Evolutionary conservation across 2,113 vertebrate genomes (phyloP).

Genomic region (Anguilla japonica): DNA sequence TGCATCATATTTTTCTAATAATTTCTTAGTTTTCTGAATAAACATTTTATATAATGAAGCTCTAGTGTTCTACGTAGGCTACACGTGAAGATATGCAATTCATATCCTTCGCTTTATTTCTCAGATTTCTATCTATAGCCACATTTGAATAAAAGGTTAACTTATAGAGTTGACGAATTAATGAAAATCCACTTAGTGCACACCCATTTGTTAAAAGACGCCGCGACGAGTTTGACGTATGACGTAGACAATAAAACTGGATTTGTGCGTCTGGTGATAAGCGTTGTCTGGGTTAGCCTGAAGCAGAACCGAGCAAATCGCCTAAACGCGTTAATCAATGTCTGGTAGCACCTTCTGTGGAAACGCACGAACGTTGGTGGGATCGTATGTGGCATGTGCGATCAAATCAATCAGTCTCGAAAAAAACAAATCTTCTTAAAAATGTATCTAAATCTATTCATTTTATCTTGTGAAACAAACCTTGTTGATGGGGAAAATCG

Average conservation of each 20-base stretch:
- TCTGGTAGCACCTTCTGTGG: slow-evolving; percentile 20
- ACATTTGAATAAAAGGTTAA: too few species aligned
- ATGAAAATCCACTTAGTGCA: background rate
- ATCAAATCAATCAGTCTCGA: background rate
- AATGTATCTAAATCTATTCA: too few species aligned
- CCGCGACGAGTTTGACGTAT: background rate
- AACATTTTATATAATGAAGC: too few species aligned
- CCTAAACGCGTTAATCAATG: slow-evolving; percentile 41
- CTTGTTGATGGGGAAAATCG: too few species aligned
- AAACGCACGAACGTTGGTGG: background rate
- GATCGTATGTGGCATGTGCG: background rate
- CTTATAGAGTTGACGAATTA: background rate
- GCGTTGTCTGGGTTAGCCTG: slow-evolving; percentile 22
- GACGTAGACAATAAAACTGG: slow-evolving; percentile 12
- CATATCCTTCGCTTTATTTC: background rate
- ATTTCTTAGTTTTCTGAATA: too few species aligned
- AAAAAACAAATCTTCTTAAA: background rate
- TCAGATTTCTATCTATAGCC: background rate
- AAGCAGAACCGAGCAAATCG: slow-evolving; percentile 47
- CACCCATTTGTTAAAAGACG: background rate
- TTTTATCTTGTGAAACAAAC: too few species aligned
- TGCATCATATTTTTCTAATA: too few species aligned
- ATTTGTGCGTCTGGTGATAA: slow-evolving; percentile 27
- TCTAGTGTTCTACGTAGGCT: too few species aligned
- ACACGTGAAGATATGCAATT: too few species aligned